phyloP scores from a whole-genome alignment of 1,140 invertebrate species.

The Tetragonula clypearis region DNA sequence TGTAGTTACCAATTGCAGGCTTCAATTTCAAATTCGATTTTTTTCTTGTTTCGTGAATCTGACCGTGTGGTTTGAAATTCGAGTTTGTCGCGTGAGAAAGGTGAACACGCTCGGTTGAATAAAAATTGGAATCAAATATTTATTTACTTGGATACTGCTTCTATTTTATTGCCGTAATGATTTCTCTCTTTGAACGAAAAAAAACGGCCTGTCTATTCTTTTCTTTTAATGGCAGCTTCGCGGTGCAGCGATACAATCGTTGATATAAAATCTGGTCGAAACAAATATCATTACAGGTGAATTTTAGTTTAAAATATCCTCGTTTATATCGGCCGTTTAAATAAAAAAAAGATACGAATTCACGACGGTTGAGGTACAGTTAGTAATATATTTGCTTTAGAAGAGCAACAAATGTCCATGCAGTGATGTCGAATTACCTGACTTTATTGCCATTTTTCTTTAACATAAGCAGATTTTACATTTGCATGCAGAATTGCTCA shows the following conservation, averaged over 20 bases:
- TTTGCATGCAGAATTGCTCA: too few relatives aligned
- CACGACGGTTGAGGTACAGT: background rate
- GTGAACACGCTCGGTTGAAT: too few relatives aligned
- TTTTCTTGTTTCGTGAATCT: background rate
- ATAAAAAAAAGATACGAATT: background rate
- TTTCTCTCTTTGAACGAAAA: slow-evolving; percentile 34
- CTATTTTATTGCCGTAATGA: slow-evolving; percentile 24
- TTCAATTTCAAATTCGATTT: background rate
- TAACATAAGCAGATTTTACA: background rate
- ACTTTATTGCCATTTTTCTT: background rate
- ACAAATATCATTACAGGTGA: background rate
- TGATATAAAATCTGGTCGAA: slow-evolving; percentile 26
- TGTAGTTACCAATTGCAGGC: background rate
- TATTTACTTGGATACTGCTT: background rate
- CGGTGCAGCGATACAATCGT: slow-evolving; percentile 21
- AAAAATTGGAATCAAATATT: background rate
- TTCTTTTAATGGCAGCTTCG: too few relatives aligned
- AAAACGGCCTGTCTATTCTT: background rate
- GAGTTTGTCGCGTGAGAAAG: background rate
- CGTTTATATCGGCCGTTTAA: background rate
- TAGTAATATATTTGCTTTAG: background rate
- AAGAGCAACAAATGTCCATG: background rate
- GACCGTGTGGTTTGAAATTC: background rate
- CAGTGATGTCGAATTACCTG: background rate
- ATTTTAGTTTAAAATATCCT: background rate